Percentiles rank a stretch among this genome's conserved stretches.
Evolutionary conservation across 2,113 vertebrate species (phyloP).

Genomic region (Brienomyrus longianalis): DNA sequence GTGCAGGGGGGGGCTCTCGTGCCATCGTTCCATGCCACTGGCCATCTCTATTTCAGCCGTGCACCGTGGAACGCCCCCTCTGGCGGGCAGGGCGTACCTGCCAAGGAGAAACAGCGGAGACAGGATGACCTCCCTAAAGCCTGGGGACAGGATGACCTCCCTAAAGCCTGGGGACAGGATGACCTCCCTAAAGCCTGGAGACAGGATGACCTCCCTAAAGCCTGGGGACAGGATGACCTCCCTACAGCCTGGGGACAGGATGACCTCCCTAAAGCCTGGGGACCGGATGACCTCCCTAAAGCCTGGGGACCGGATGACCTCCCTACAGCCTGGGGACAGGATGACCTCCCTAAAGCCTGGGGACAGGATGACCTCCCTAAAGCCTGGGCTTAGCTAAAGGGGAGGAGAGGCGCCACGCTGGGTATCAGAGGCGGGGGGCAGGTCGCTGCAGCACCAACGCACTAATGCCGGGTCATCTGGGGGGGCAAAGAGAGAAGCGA

Average conservation of each 20-base stretch:
- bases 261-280: too few species aligned
- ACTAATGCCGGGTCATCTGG: not conserved
- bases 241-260: too few species aligned
- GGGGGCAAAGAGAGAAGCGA: not conserved
- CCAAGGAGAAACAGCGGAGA: slow-evolving; percentile 40
- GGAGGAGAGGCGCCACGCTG: not conserved
- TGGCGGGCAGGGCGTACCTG: slow-evolving; percentile 66
- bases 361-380: too few species aligned
- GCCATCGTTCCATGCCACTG: slow-evolving; percentile 55
- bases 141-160: too few species aligned
- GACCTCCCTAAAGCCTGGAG: too few species aligned
- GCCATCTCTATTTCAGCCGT: slow-evolving; percentile 69
- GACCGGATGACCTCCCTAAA: too few species aligned
- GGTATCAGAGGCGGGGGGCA: not conserved
- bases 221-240: too few species aligned
- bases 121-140: slow-evolving; percentile 23
- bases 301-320: too few species aligned
- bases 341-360: too few species aligned
- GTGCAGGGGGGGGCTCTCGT: slow-evolving; percentile 48
- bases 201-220: too few species aligned
- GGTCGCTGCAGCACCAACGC: not conserved
- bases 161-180: too few species aligned
- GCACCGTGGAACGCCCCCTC: slow-evolving; percentile 56
- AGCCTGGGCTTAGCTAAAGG: not conserved
- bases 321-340: too few species aligned